phyloP scores from a whole-genome alignment of 2,888 invertebrate species.

The Acanthosepion esculentum region DNA sequence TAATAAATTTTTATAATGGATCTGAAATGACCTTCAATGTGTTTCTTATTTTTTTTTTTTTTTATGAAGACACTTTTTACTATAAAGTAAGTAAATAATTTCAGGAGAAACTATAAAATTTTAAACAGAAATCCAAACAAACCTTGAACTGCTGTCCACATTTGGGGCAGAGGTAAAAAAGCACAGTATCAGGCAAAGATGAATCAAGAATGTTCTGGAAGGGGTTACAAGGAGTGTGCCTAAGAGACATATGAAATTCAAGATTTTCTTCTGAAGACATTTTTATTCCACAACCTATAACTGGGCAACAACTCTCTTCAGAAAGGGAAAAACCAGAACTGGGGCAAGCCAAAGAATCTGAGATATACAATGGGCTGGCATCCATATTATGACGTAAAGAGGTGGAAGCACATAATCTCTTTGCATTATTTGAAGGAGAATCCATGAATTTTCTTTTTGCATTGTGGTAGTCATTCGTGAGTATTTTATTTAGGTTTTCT shows the following conservation, averaged over 20 bases:
- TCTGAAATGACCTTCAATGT: no score
- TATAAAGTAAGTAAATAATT: constrained; percentile 37
- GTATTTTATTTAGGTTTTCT: background rate
- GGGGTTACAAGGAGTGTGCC: constrained; percentile 62
- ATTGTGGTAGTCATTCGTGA: constrained; percentile 16
- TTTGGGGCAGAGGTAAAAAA: constrained; percentile 56
- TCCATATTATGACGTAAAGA: background rate
- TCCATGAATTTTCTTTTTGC: background rate
- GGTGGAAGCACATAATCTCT: constrained; percentile 16
- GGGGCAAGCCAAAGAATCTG: background rate
- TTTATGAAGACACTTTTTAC: no score
- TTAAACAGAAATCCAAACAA: constrained; percentile 42
- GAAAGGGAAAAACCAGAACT: background rate
- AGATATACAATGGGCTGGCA: background rate
- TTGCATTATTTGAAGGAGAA: background rate
- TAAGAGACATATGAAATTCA: constrained; percentile 55
- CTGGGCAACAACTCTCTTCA: constrained; percentile 51
- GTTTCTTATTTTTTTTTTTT: no score
- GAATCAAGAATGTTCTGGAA: constrained; percentile 54
- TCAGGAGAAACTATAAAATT: background rate
- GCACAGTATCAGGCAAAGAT: constrained; percentile 52
- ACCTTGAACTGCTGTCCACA: constrained; percentile 60
- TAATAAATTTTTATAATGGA: no score
- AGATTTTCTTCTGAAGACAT: constrained; percentile 54
- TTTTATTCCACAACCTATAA: constrained; percentile 58